These are phyloP conservation scores for Epicauta chinensis DNA, from an alignment of 1,140 invertebrate genomes.

Conservation along the genomic window DNA sequence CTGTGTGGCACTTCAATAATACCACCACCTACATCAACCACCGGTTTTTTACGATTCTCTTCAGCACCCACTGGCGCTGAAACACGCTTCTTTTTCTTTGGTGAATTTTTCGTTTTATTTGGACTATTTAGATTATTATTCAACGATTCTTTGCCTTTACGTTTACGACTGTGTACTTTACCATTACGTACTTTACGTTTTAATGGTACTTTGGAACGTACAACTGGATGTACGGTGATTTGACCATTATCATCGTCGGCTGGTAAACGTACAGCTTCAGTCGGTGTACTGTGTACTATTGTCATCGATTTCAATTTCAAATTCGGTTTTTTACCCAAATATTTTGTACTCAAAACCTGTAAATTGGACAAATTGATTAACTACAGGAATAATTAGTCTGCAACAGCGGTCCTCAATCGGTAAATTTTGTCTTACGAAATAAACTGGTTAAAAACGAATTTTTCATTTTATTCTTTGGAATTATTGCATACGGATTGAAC, in stretches of 20 bases:
- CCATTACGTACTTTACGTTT: slow-evolving; percentile 68
- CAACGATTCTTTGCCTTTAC: slow-evolving; percentile 39
- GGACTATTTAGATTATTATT: slow-evolving; percentile 40
- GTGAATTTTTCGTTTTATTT: slow-evolving; percentile 43
- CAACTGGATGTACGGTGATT: slow-evolving; percentile 63
- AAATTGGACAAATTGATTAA: slow-evolving; percentile 7
- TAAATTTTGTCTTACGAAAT: no score
- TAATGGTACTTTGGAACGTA: slow-evolving; percentile 66
- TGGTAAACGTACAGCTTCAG: slow-evolving; percentile 73
- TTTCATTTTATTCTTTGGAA: no score
- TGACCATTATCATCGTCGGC: slow-evolving; percentile 55
- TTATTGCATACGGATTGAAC: no score
- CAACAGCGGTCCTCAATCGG: no score
- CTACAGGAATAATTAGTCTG: no score
- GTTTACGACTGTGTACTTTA: slow-evolving; percentile 48
- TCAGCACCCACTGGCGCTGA: slow-evolving; percentile 33
- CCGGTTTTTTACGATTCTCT: slow-evolving; percentile 29
- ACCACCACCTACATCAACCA: slow-evolving; percentile 22
- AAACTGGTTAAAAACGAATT: no score
- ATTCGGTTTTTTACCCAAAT: slow-evolving; percentile 68
- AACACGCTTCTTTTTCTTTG: slow-evolving; percentile 37
- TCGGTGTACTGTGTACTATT: slow-evolving; percentile 79
- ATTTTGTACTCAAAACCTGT: slow-evolving; percentile 70
- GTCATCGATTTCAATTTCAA: slow-evolving; percentile 75
- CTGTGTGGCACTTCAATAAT: slow-evolving; percentile 29